Evolutionary conservation across 2,888 invertebrate species (phyloP), one percentile per base, ranked within the genome.

Genomic region (Syrista parreyssii): DNA sequence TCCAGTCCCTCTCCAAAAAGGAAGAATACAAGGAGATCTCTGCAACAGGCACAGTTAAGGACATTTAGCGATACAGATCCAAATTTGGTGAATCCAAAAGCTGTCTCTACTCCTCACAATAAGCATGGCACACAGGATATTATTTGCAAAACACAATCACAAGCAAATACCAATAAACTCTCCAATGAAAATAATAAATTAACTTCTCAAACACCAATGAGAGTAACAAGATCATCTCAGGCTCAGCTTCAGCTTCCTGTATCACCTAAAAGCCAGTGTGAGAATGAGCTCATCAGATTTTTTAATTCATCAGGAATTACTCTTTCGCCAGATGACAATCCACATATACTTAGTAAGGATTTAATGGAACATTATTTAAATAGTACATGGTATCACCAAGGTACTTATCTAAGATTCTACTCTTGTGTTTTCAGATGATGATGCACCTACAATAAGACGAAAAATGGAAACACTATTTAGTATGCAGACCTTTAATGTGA

Each of bases 221-320:
- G 71, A 32, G 32, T 33, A 4, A 33, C 71, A 33, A 71, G 71
- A 71, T 33, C 71, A 71, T 71, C 71, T 33, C 31, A 31, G 32
- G 1, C 33, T 71, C 71, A 4, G 0, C 23, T 71, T 15, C 32
- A 15, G 31, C 55, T 15, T 55, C 23, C 55, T 2, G 6, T 55
- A 55, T 55, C 55, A 3, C 55, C 55, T 23, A 6, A 55, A 55
- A 32, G 11, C 36, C 81, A 78, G 68, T 76, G 76, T 40, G 75
- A 80, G 12, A 81, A 78, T 55, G 78, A 78, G 76, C 83, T 90
- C 73, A 55, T 74, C 15, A 71, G 81, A 12, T 90, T 90, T 82
- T 82, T 90, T 4, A 77, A 79, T 23, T 76, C 79, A 73, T 85
- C 83, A 30, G 90, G 90, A 30, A 85, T 91, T 34, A 82, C 76